phyloP scores from a whole-genome alignment of 2,113 vertebrate genomes.

The Collichthys lucidus region DNA sequence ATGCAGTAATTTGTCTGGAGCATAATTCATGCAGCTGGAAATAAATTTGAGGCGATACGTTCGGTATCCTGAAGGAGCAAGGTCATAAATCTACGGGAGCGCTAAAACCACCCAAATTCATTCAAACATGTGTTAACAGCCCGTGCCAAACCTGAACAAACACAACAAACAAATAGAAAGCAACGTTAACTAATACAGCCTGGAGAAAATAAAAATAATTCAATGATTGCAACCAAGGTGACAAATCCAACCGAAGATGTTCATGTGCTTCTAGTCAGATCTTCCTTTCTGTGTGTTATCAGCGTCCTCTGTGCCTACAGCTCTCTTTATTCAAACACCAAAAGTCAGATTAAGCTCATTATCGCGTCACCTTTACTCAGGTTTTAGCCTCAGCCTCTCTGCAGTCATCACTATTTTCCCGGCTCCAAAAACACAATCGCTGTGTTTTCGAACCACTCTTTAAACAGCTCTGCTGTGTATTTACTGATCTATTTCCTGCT shows the following conservation, averaged over 20 bases:
- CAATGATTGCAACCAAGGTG: slow-evolving; percentile 5
- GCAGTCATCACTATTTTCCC: slow-evolving; percentile 52
- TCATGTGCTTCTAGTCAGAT: not conserved
- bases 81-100: slow-evolving; percentile 16
- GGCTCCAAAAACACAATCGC: slow-evolving; percentile 58
- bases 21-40: slow-evolving; percentile 36
- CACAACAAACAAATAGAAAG: slow-evolving; percentile 25
- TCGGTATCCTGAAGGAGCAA: slow-evolving; percentile 19
- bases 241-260: not conserved
- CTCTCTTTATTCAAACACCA: slow-evolving; percentile 2
- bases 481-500: slow-evolving; percentile 77
- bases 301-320: not conserved
- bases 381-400: slow-evolving; percentile 10
- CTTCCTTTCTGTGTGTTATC: not conserved
- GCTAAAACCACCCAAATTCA: slow-evolving; percentile 5
- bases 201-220: not conserved
- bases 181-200: not conserved
- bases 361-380: slow-evolving; percentile 3
- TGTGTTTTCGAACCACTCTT: slow-evolving; percentile 66
- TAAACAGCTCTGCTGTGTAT: slow-evolving; percentile 73
- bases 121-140: slow-evolving; percentile 43
- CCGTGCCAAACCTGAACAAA: slow-evolving; percentile 45
- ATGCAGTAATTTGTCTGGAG: slow-evolving; percentile 43
- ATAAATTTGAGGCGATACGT: slow-evolving; percentile 7
- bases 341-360: slow-evolving; percentile 15